Evolutionary conservation across 2,888 invertebrate species (phyloP).

Genomic region (Ormyrus pomaceus): DNA sequence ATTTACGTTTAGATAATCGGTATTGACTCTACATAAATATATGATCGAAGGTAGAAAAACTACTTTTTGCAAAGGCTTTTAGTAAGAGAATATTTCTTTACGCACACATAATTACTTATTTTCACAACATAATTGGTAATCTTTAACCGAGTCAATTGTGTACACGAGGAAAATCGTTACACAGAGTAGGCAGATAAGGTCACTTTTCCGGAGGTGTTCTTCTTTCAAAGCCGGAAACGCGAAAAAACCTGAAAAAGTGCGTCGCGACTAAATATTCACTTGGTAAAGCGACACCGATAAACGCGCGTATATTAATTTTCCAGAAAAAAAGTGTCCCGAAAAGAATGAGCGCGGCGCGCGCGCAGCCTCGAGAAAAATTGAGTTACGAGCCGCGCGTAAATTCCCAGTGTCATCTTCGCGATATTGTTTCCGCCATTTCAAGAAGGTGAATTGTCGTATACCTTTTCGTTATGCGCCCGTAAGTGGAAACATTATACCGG

Average conservation of each 20-base stretch:
- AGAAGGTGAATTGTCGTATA: too few relatives aligned
- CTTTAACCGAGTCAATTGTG: too few relatives aligned
- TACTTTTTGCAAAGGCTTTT: too few relatives aligned
- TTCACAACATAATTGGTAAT: too few relatives aligned
- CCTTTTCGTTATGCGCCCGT: too few relatives aligned
- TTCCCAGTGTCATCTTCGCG: conserved; percentile 12
- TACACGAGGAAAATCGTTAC: background rate
- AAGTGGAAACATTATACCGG: too few relatives aligned
- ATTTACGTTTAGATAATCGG: background rate
- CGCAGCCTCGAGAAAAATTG: background rate
- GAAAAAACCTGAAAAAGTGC: background rate
- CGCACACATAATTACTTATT: too few relatives aligned
- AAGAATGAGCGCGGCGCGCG: background rate
- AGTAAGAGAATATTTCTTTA: background rate
- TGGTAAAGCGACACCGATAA: background rate
- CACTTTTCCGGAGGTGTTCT: conserved; percentile 10
- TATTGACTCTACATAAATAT: too few relatives aligned
- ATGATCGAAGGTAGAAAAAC: too few relatives aligned
- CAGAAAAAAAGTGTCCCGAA: background rate
- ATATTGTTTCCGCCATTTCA: background rate
- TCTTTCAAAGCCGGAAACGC: background rate
- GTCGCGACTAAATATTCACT: background rate
- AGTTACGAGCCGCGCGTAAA: background rate
- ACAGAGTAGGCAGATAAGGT: conserved; percentile 3
- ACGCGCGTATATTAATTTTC: background rate